These are phyloP conservation scores for Castor canadensis DNA, from an alignment of 2,113 vertebrate genomes.

Conservation along the genomic window DNA sequence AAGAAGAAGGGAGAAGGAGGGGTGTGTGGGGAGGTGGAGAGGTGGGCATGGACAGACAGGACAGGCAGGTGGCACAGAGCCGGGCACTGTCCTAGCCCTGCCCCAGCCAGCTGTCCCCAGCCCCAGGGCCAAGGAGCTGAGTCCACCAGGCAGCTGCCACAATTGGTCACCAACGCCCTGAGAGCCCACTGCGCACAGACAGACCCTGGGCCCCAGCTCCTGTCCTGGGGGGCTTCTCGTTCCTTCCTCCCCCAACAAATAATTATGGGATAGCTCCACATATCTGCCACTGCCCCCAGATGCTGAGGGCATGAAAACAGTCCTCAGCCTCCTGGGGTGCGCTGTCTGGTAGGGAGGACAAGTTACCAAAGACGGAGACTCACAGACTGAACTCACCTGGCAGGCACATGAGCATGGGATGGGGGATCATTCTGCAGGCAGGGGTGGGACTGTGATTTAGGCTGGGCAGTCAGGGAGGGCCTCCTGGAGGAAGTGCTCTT, in stretches of 20 bases:
- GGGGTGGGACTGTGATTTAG: not conserved
- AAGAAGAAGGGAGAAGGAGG: slow-evolving; percentile 55
- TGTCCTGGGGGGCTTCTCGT: not conserved
- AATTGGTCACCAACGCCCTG: not conserved
- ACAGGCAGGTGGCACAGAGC: not conserved
- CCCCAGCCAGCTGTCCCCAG: accelerated
- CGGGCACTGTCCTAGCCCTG: not conserved
- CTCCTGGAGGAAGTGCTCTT: not conserved
- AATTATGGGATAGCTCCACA: not conserved
- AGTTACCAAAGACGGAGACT: not conserved
- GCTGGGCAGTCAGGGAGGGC: not conserved
- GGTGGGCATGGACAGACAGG: not conserved
- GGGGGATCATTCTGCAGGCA: not conserved
- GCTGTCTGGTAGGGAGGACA: not conserved
- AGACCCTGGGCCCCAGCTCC: not conserved
- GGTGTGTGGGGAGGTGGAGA: not conserved
- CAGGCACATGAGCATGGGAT: not conserved
- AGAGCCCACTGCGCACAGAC: not conserved
- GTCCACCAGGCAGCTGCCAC: not conserved
- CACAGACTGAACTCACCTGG: not conserved
- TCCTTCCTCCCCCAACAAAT: not conserved
- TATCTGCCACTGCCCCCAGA: not conserved
- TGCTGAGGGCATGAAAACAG: not conserved
- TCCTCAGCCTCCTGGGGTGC: not conserved
- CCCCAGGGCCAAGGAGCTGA: not conserved